Base-by-base conservation (phyloP, 2,113 vertebrate species). In the Trichomycterus rosablanca region DNA sequence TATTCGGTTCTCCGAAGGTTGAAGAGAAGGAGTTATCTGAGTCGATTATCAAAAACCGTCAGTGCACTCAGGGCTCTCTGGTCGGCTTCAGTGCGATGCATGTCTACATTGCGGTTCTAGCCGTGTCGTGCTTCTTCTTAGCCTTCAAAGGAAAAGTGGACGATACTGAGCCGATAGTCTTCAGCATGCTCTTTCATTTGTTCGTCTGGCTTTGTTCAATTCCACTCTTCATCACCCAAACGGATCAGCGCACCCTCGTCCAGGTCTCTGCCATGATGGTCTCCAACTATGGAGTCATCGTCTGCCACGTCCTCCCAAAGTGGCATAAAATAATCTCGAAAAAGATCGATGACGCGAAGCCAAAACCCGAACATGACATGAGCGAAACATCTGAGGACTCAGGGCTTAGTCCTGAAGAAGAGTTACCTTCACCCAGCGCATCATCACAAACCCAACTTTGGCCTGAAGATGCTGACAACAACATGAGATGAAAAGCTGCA, bases 161-260 rank as follows among this genome's bases (percentile, higher is more conserved):
- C 3, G 81, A 87, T 57, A 81, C 82, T 1, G 74, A 80, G 5
- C 72, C 76, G 51, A 83, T 83, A 23, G 81, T 83, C 39, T 87
- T 84, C 23, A 83, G 81, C 70, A 82, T 86, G 81, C 68, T 87
- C 12, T 74, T 85, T 63, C 82, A 83, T 45, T 67, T 86, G 64
- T 83, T 82, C 62, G 79, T 81, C 6, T 86, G 84, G 83, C 67
- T 80, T 39, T 78, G 80, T 59, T 84, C 83, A 32, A 69, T 82
- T 46, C 78, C 80, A 30, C 0, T 51, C 24, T 62, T 19, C 23
- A 3, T 51, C 19, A 18, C n/a, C 7, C 2, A 16, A 15, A 1
- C 1, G 1, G 63, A 79, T 44, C 34, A 76, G 14, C 14, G 58
- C 1, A 49, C 76, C 14, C 19, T 63, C 7, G 73, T 82, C 3